Base-by-base conservation (phyloP, 2,888 invertebrate species). In the Antheraea assamensis region DNA sequence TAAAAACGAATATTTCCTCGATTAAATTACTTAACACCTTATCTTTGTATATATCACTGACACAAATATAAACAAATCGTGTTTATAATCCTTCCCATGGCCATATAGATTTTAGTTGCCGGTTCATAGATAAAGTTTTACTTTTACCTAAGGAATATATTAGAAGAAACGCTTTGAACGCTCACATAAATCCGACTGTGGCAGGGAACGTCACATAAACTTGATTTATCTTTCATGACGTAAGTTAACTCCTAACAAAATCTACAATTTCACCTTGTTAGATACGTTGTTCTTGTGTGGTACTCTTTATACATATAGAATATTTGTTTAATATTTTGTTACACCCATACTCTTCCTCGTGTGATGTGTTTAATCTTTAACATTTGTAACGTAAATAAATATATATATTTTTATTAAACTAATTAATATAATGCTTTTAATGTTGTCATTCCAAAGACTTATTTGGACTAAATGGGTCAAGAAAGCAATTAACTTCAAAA, bases 171-270 rank as follows among this genome's bases (percentile, higher is more conserved):
- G 85, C 82, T 83, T 86, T 87, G 85, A 84, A 86, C 83, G 86
- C 85, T 84, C 84, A 86, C 90, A 92, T 93, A 93, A 92, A 94
- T 93, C 89, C 86, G 80, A 81, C 81, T 87, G 89, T 88, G 91
- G 89, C 92, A 91, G 89, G 88, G 83, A 81, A 87, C 84, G 94
- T 90, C 93, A 91, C 93, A 93, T 93, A 93, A 94, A 93, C 90
- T 90, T 93, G 93, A 93, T 93, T 93, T 93, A 93, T 93, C 86
- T 89, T 81, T 85, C 84, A 87, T 91, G 89, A 92, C 89, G 87
- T 87, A 86, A 86, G 87, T 89, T 90, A 90, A 90, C 89, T 92
- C 85, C 86, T 87, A 89, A 88, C 90, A 90, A 86, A 90, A 89
- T 87, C 89, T 81, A 83, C 82, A 82, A 83, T 84, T 86, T 84